These are phyloP conservation scores for Zophobas morio DNA, from an alignment of 1,140 invertebrate genomes.

Conservation along the genomic window DNA sequence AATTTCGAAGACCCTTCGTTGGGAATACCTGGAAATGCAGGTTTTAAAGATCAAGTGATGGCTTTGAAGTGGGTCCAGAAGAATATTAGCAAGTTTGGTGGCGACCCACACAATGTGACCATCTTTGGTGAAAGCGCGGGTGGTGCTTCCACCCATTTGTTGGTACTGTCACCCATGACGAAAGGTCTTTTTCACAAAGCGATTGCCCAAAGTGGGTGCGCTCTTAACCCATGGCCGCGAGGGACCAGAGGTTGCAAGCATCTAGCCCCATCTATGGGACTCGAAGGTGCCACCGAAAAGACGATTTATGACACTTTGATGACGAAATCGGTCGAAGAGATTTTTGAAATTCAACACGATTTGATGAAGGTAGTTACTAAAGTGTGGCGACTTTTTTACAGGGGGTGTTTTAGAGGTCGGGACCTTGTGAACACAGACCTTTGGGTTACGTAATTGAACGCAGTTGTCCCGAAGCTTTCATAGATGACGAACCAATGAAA, in stretches of 20 bases:
- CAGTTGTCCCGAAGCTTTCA: slow-evolving; percentile 66
- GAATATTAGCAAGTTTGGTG: slow-evolving; percentile 62
- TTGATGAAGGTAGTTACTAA: neutral
- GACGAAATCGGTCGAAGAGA: neutral
- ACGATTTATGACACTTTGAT: neutral
- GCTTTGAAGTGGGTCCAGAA: slow-evolving; percentile 49
- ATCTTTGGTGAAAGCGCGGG: slow-evolving; percentile 57
- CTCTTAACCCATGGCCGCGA: slow-evolving; percentile 2
- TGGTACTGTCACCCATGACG: slow-evolving; percentile 46
- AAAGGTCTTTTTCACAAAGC: slow-evolving; percentile 16
- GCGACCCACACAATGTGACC: slow-evolving; percentile 55
- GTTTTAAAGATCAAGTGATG: slow-evolving; percentile 51
- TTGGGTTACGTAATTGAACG: slow-evolving; percentile 71
- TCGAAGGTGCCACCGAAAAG: neutral
- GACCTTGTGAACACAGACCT: slow-evolving; percentile 52
- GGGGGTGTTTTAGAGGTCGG: neutral
- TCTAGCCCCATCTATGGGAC: neutral
- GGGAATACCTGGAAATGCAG: slow-evolving; percentile 68
- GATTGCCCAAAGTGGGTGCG: no score
- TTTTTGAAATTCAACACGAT: neutral
- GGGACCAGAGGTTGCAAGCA: neutral
- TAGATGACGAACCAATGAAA: slow-evolving; percentile 69
- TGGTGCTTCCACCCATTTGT: slow-evolving; percentile 50
- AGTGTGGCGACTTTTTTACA: neutral
- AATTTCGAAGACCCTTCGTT: slow-evolving; percentile 48